Evolutionary conservation across 1,140 invertebrate genomes (phyloP).

Genomic region (Apolygus lucorum): DNA sequence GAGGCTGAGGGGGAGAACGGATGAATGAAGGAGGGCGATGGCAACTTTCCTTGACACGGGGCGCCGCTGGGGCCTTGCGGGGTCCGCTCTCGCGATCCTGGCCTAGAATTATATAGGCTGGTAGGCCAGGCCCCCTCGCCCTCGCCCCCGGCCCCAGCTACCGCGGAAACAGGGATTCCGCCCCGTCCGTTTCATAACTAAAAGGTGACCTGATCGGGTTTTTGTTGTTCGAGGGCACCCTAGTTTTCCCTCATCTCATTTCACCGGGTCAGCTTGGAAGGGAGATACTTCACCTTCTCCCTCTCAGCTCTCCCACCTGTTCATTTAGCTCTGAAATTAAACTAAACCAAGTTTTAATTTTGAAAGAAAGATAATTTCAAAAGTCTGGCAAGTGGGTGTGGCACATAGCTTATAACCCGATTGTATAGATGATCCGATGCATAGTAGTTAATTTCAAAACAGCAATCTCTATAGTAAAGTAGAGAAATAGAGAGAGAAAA

Average conservation of each 20-base stretch:
- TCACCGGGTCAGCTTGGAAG: neutral
- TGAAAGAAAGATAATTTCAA: too few relatives aligned
- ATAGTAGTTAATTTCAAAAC: too few relatives aligned
- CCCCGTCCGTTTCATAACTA: conserved; percentile 4
- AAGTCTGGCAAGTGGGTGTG: too few relatives aligned
- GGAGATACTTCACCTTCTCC: too few relatives aligned
- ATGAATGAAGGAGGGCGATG: conserved; percentile 9
- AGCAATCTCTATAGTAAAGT: too few relatives aligned
- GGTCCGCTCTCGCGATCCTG: neutral
- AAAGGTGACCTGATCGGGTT: neutral
- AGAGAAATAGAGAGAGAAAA: too few relatives aligned
- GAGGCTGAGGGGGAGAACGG: neutral
- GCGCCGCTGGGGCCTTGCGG: neutral
- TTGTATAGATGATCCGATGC: too few relatives aligned
- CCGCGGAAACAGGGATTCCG: conserved; percentile 11
- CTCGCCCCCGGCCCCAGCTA: too few relatives aligned
- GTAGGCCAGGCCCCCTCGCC: conserved; percentile 5
- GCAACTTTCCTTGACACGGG: conserved; percentile 14
- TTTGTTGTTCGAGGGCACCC: neutral
- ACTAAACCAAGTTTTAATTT: too few relatives aligned
- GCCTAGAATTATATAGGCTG: conserved; percentile 16
- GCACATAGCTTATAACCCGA: too few relatives aligned
- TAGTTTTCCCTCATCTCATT: neutral
- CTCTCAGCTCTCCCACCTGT: too few relatives aligned
- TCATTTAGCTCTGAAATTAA: too few relatives aligned